Conservation (phyloP, 2,797 vertebrate species). For the Babyrousa celebensis region DNA sequence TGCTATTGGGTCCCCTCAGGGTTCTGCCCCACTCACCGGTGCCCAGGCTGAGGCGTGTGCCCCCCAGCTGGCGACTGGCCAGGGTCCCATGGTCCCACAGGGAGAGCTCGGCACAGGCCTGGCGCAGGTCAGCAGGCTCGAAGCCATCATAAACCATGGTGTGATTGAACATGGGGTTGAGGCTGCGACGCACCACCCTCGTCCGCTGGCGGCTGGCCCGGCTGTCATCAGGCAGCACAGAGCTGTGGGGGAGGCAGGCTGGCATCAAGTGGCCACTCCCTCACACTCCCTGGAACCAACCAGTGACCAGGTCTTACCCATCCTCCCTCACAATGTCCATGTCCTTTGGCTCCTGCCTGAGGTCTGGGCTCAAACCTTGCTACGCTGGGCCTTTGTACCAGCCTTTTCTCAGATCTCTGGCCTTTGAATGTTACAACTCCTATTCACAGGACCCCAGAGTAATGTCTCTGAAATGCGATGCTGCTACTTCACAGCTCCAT, state of each 20-base stretch:
- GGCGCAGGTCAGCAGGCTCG: slow-evolving; percentile 93
- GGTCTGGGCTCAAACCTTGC: background rate
- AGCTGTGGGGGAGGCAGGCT: slow-evolving; percentile 89
- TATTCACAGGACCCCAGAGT: background rate
- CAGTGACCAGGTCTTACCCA: background rate
- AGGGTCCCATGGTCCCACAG: slow-evolving; percentile 94
- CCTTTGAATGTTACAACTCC: slow-evolving; percentile 1
- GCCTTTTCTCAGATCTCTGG: background rate
- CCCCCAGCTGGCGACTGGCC: slow-evolving; percentile 93
- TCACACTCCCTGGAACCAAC: background rate
- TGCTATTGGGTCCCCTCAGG: background rate
- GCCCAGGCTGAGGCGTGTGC: slow-evolving; percentile 96
- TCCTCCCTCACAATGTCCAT: background rate
- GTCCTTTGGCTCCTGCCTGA: slow-evolving; percentile 2
- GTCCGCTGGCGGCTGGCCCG: slow-evolving; percentile 96
- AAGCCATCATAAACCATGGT: slow-evolving; percentile 99
- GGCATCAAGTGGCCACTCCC: background rate
- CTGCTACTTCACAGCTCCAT: background rate
- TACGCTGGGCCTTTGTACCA: background rate
- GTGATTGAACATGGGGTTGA: slow-evolving; percentile 97
- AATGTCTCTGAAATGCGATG: background rate
- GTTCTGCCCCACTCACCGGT: slow-evolving; percentile 91
- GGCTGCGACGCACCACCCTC: slow-evolving; percentile 93
- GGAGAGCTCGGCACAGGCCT: slow-evolving; percentile 97
- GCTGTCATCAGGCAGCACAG: slow-evolving; percentile 96